Evolutionary conservation across 64 coral and sea anemone species (phyloP), one percentile per base, ranked within the genome.

Genomic region (Pocillopora verrucosa): DNA sequence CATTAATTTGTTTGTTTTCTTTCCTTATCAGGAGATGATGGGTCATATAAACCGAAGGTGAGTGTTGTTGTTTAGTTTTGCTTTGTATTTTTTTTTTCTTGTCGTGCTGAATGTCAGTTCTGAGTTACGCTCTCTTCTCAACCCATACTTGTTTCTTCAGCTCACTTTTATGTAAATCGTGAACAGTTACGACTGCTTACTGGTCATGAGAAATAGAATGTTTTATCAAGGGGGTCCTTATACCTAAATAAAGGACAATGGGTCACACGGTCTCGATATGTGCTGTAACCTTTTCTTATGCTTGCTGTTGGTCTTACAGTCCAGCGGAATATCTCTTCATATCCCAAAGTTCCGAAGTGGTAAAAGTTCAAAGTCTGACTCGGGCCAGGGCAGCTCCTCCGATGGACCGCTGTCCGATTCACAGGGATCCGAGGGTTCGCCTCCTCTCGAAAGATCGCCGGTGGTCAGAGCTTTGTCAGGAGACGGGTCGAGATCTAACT

Each of bases 311-410:
- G 41, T 72, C 56, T 45, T 14, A 25, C 65, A 85, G 89, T 79
- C 75, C n/a, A 73, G 90, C 41, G 60, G 74, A 74, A 86, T 92
- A 24, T 87, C 90, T 36, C 75, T 92, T 73, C 90, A 92, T 41
- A 92, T 92, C 19, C 90, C 90, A 38, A 92, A 92, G 83, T 92
- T 92, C 64, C 82, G 76, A 19, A 65, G 64, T 13, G 65, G 75
- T 9, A 92, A 92, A 61, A 84, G 65, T 61, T 37, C 68, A 36
- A 91, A 92, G 59, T 87, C 82, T 11, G 90, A 92, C 37, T 92
- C 90, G 20, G 82, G 86, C 15, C 82, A 92, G 41, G 76, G 82
- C 56, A 80, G 74, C 17, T 86, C 82, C 34, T 77, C 82, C 11
- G 90, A 92, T 64, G 84, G 78, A 60, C 63, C 80, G 73, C 35